phyloP scores from a whole-genome alignment of 1,140 invertebrate genomes.

The Papilio polytes region DNA sequence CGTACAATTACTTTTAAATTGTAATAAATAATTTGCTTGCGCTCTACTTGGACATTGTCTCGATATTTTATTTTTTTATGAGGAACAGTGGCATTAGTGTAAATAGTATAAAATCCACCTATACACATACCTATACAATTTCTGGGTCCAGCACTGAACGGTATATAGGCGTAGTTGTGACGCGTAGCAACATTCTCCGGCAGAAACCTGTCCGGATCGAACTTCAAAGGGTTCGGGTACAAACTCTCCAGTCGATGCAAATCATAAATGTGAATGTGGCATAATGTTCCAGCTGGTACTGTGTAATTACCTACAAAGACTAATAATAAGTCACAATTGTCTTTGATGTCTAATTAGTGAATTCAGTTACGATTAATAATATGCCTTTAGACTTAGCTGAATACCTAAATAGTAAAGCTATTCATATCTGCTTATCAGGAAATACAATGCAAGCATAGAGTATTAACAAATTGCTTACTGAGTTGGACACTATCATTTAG shows the following conservation, averaged over 20 bases:
- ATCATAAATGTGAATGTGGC: constrained; percentile 84
- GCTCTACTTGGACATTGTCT: too few relatives aligned
- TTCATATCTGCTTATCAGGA: too few relatives aligned
- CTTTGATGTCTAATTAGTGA: not conserved
- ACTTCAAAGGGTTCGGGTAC: constrained; percentile 84
- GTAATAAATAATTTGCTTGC: too few relatives aligned
- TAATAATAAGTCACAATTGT: not conserved
- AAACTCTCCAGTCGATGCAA: constrained; percentile 83
- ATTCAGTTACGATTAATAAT: not conserved
- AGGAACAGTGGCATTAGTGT: too few relatives aligned
- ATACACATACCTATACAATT: constrained; percentile 84
- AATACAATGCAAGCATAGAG: not conserved
- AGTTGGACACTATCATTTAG: constrained; percentile 55
- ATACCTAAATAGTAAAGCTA: too few relatives aligned
- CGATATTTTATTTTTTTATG: too few relatives aligned
- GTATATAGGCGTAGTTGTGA: constrained; percentile 84
- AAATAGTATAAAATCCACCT: not conserved
- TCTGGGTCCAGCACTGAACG: constrained; percentile 88
- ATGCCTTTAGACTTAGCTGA: too few relatives aligned
- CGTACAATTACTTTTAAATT: too few relatives aligned
- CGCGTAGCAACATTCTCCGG: constrained; percentile 76
- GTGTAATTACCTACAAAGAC: constrained; percentile 73
- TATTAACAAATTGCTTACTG: constrained; percentile 42
- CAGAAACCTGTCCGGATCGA: constrained; percentile 86
- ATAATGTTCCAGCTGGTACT: constrained; percentile 82